Evolutionary conservation across 2,113 vertebrate species (phyloP).

Genomic region (Sinocyclocheilus anshuiensis): DNA sequence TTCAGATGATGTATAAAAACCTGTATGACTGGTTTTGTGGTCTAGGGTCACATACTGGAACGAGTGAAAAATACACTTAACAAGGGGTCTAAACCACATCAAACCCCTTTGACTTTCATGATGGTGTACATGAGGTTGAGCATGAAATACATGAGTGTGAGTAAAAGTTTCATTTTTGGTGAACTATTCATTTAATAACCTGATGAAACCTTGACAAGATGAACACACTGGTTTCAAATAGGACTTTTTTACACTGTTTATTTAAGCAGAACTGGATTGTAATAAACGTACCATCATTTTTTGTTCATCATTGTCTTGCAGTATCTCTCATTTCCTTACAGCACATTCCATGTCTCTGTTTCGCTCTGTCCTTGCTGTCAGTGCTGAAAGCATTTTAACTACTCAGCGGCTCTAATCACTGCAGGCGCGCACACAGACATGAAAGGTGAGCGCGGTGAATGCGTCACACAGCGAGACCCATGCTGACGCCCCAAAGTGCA

Average conservation of each 20-base stretch:
- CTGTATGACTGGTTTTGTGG: too few relatives aligned
- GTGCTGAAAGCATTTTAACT: slow-evolving; percentile 17
- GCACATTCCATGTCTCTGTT: background rate
- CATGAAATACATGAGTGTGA: background rate
- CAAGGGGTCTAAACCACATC: background rate
- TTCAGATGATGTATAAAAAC: too few relatives aligned
- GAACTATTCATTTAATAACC: background rate
- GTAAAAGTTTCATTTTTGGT: background rate
- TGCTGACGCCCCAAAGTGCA: slow-evolving; percentile 30
- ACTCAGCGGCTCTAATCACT: slow-evolving; percentile 23
- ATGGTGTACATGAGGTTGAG: too few relatives aligned
- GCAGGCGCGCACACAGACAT: background rate
- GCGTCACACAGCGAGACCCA: background rate
- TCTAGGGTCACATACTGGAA: too few relatives aligned
- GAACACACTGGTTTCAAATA: background rate
- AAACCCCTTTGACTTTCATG: background rate
- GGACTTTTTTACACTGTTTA: background rate
- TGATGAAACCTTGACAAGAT: background rate
- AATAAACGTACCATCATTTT: background rate
- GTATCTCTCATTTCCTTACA: background rate
- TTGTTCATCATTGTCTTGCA: background rate
- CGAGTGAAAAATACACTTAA: background rate
- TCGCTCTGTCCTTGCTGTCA: slow-evolving; percentile 8
- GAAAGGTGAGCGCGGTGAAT: slow-evolving; percentile 9
- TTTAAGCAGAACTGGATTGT: background rate